These are phyloP conservation scores for Palloptera scutellata DNA, from an alignment of 2,888 invertebrate genomes.

Conservation along the genomic window DNA sequence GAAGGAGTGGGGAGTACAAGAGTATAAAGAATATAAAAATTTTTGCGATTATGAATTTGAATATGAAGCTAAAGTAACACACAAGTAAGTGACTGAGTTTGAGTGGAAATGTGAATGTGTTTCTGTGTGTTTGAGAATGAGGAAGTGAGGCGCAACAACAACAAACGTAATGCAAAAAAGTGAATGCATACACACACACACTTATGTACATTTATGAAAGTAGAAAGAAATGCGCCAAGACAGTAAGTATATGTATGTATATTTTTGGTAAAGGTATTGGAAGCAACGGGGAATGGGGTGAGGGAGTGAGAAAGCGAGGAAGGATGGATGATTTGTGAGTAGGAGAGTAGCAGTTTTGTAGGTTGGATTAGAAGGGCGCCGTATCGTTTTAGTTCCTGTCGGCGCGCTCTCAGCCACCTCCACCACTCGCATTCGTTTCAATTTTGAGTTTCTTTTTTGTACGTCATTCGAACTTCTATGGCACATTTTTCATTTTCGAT, in stretches of 20 bases:
- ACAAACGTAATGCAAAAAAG: too few species aligned
- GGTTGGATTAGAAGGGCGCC: slow-evolving; percentile 6
- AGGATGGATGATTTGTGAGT: slow-evolving; percentile 6
- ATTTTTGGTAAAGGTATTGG: background rate
- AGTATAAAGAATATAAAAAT: slow-evolving; percentile 55
- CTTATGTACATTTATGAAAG: too few species aligned
- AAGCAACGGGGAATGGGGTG: background rate
- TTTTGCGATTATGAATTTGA: slow-evolving; percentile 61
- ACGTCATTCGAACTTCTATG: slow-evolving; percentile 20
- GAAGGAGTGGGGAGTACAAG: slow-evolving; percentile 38
- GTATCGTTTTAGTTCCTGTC: slow-evolving; percentile 9
- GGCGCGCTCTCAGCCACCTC: background rate
- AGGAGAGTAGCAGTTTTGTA: slow-evolving; percentile 11
- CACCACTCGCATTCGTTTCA: slow-evolving; percentile 26
- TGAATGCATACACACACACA: too few species aligned
- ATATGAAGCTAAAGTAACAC: slow-evolving; percentile 43
- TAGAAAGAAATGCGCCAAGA: too few species aligned
- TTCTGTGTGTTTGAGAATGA: too few species aligned
- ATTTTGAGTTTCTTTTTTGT: slow-evolving; percentile 20
- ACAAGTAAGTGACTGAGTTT: too few species aligned
- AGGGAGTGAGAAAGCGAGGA: background rate
- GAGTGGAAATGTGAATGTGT: background rate
- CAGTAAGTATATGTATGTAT: too few species aligned
- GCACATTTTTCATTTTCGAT: slow-evolving; percentile 28
- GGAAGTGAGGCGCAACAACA: too few species aligned